Conservation (phyloP, 2,888 invertebrate genomes). For the Platycheirus rosarum region DNA sequence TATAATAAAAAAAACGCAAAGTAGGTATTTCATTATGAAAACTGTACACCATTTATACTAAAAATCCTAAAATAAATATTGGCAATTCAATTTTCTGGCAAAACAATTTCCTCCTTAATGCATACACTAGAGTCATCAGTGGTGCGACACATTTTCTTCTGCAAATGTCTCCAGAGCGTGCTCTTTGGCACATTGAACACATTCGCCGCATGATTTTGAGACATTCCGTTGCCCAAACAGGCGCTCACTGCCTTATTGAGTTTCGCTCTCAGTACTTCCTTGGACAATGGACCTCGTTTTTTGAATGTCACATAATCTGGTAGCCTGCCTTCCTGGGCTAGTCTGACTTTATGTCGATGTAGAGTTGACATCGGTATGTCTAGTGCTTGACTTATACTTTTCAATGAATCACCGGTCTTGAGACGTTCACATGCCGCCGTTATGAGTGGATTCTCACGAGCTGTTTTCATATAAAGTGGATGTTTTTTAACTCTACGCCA, state of each 20-base stretch:
- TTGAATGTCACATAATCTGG: conserved; percentile 81
- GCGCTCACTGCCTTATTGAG: conserved; percentile 81
- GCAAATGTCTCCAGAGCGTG: conserved; percentile 82
- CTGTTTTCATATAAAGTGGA: conserved; percentile 80
- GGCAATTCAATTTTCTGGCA: conserved; percentile 71
- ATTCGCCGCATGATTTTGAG: conserved; percentile 82
- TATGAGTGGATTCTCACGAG: conserved; percentile 80
- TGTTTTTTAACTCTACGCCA: conserved; percentile 81
- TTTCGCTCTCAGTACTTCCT: conserved; percentile 80
- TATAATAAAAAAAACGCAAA: no score
- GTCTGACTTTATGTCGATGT: conserved; percentile 81
- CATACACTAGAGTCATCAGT: conserved; percentile 70
- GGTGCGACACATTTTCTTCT: conserved; percentile 77
- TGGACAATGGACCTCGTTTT: conserved; percentile 80
- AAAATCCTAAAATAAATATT: no score
- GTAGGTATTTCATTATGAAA: no score
- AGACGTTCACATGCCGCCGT: conserved; percentile 80
- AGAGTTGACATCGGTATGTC: conserved; percentile 83
- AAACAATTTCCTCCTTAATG: conserved; percentile 77
- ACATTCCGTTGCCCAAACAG: conserved; percentile 81
- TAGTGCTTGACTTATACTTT: conserved; percentile 81
- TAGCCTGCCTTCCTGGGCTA: conserved; percentile 80
- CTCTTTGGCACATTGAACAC: conserved; percentile 82
- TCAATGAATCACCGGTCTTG: conserved; percentile 80
- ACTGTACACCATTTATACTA: no score